Base-by-base conservation (phyloP, 2,113 vertebrate species). In the Myodes glareolus region DNA sequence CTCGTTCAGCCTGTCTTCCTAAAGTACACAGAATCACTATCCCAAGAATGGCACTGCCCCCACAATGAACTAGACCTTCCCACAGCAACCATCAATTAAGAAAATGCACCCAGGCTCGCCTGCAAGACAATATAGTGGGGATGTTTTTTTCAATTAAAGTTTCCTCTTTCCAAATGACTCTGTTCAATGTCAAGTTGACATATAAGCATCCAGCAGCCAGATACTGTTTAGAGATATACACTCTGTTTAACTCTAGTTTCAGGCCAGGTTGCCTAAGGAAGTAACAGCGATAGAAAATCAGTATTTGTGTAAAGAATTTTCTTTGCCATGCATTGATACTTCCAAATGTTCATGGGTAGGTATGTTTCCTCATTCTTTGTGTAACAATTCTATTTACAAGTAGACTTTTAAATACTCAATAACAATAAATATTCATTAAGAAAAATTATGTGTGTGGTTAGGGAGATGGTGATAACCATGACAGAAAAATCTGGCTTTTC, bases 281-380 rank as follows among this genome's bases (percentile, higher is more conserved):
- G 55, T 85, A 80, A 45, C 3, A 81, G 2, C 27, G 39, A 55
- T n/a, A 93, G 80, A 97, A 95, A 84, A 72, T 92, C 61, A 77
- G 33, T 63, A 73, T 88, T 68, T 67, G 55, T 68, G 5, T 88
- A 45, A 58, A 27, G 65, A 77, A 52, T 78, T 7, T 95, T 13
- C 36, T 65, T 94, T 95, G 68, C 23, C 91, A 91, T 25, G 10
- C 76, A 76, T 88, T 89, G 82, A 91, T 70, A 33, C 7, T 73
- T 89, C 16, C 33, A 31, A 88, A 52, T 72, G 31, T 6, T 81
- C 39, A 78, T 1, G 3, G 77, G 70, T 61, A 12, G 3, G 11
- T 58, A 31, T 85, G 27, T 81, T 91, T 94, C 93, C 84, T 94
- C 61, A 86, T 88, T 93, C 29, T 90, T 76, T 58, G 50, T 55